Conservation (phyloP, 2,888 invertebrate species). For the Apeira syringaria region DNA sequence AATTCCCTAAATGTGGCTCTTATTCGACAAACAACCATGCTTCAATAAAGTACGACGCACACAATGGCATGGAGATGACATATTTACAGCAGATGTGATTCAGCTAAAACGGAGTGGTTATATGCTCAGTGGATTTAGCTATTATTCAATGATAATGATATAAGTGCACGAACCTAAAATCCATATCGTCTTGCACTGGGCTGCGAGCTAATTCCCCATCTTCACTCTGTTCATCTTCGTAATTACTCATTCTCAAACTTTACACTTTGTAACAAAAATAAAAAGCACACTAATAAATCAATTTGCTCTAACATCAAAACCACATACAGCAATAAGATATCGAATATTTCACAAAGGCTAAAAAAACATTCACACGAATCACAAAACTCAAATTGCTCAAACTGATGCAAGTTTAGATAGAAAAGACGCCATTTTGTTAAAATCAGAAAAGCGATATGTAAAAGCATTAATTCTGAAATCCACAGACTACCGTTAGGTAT, state of each 20-base stretch:
- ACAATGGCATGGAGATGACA: not conserved
- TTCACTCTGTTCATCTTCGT: constrained; percentile 90
- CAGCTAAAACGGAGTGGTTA: too few species aligned
- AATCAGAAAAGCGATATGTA: too few species aligned
- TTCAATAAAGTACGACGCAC: constrained; percentile 2
- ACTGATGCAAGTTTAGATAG: too few species aligned
- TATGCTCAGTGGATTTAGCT: too few species aligned
- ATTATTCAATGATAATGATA: too few species aligned
- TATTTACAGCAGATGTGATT: not conserved
- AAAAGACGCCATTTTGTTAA: constrained; percentile 49
- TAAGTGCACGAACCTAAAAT: constrained; percentile 65
- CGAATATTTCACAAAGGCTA: too few species aligned
- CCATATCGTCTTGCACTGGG: constrained; percentile 85
- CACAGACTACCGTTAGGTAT: too few species aligned
- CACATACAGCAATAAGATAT: constrained; percentile 2
- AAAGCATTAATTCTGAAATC: too few species aligned
- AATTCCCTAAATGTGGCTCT: not conserved
- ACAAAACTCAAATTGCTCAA: too few species aligned
- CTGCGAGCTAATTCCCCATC: constrained; percentile 93
- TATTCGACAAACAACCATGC: constrained; percentile 3
- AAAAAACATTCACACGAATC: too few species aligned
- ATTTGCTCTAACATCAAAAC: constrained; percentile 16
- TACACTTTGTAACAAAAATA: constrained; percentile 21
- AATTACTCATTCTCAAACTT: constrained; percentile 71
- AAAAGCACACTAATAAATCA: constrained; percentile 24